Evolutionary conservation across 2,797 vertebrate genomes (phyloP), one percentile per base, ranked within the genome.

Genomic region (Chaetophractus vellerosus): DNA sequence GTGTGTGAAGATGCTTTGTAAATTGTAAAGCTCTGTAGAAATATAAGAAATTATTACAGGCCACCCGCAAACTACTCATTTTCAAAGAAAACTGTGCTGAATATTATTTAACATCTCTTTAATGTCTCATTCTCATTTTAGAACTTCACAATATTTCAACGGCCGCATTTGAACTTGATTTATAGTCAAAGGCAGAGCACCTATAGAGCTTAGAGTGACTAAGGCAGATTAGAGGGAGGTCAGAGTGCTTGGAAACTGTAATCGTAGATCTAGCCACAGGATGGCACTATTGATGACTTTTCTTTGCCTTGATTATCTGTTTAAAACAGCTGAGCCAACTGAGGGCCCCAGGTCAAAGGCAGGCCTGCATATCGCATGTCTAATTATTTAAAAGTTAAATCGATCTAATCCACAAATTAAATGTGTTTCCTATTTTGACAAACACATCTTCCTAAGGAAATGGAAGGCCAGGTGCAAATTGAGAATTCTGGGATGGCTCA

Each of bases 241-340:
- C 21, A 0, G 21, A 28, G 45, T 48, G 16, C 72, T 76, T 33
- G 41, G 19, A 85, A 23, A 16, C 66, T 41, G 75, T 26, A 82
- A 72, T 72, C 15, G 72, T 33, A 71, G 36, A 84, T n/a, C 28
- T 90, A 61, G 87, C 97, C 96, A 96, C 94, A 74, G 96, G 96
- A 69, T 95, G 97, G 92, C 93, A 72, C 82, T 87, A 68, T 82
- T 86, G 88, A 68, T 92, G 96, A 93, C 38, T 57, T 88, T 86
- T 92, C 92, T 90, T 78, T 66, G 33, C 63, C 68, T 92, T 85
- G 31, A 66, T 91, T 21, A 74, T 41, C 11, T 1, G 41, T 52
- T 87, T 90, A 55, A 71, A 95, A 79, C 84, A 41, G 36, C 71
- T 4, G 19, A 86, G 95, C 57, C 64, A 24, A 86, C 87, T 76